Percentiles rank a stretch among this genome's conserved stretches.
Conservation (phyloP, 2,113 vertebrate genomes). For the Seriola dumerili region DNA sequence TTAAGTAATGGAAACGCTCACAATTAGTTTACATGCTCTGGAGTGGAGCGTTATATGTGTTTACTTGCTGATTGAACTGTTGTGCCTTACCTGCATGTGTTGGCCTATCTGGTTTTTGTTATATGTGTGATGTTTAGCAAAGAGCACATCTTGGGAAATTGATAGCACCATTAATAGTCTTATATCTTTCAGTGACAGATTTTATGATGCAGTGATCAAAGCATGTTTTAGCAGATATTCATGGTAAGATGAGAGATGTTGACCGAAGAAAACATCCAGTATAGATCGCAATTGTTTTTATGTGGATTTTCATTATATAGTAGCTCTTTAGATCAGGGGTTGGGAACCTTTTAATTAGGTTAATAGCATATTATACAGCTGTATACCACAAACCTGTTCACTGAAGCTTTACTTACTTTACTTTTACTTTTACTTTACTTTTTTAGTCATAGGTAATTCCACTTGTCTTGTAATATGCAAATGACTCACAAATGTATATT, state of each 20-base stretch:
- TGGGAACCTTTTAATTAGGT: conserved; percentile 5
- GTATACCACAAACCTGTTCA: background rate
- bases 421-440: no score
- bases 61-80: background rate
- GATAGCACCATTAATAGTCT: no score
- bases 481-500: no score
- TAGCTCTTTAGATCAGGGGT: background rate
- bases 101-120: background rate
- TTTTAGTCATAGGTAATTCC: background rate
- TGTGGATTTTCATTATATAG: background rate
- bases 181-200: no score
- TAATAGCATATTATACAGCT: background rate
- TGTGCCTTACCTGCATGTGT: conserved; percentile 37
- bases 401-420: background rate
- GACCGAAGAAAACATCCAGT: background rate
- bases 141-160: no score
- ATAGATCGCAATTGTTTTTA: background rate
- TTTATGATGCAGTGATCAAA: background rate
- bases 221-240: background rate
- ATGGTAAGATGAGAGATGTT: background rate
- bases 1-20: conserved; percentile 3
- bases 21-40: background rate
- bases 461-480: background rate
- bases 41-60: background rate
- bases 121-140: background rate